Evolutionary conservation across 2,797 vertebrate genomes (phyloP).

Genomic region (Apogon hyalosoma): DNA sequence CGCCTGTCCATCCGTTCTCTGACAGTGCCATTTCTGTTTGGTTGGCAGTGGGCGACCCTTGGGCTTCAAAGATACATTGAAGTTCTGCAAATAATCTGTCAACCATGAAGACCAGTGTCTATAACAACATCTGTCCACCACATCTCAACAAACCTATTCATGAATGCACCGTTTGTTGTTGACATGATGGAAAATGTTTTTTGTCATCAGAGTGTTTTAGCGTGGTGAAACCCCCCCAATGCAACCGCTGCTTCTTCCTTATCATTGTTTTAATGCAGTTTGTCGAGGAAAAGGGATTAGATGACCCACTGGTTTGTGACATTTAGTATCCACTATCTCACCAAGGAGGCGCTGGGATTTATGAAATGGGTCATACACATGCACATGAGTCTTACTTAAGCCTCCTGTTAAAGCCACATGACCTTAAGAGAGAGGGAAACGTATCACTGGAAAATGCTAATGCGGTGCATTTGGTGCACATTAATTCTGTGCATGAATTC

Average conservation of each 20-base stretch:
- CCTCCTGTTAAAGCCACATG: constrained; percentile 81
- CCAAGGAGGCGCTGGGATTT: constrained; percentile 77
- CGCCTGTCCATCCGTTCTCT: constrained; percentile 77
- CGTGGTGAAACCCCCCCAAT: constrained; percentile 41
- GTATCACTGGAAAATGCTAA: constrained; percentile 81
- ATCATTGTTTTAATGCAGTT: constrained; percentile 76
- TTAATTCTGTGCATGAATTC: constrained; percentile 82
- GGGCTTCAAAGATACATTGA: constrained; percentile 84
- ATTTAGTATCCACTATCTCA: constrained; percentile 80
- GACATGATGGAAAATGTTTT: constrained; percentile 85
- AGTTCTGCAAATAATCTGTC: constrained; percentile 83
- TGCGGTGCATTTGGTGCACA: constrained; percentile 75
- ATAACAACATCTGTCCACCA: constrained; percentile 82
- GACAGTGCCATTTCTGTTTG: constrained; percentile 74
- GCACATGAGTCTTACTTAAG: constrained; percentile 83
- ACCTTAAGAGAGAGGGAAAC: constrained; percentile 83
- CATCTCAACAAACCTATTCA: constrained; percentile 89
- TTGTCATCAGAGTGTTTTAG: constrained; percentile 61
- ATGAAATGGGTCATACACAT: constrained; percentile 80
- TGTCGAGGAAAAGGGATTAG: constrained; percentile 75
- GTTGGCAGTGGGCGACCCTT: constrained; percentile 76
- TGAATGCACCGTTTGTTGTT: constrained; percentile 87
- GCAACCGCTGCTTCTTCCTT: constrained; percentile 49
- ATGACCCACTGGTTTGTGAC: constrained; percentile 80
- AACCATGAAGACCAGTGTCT: constrained; percentile 60